Evolutionary conservation across 2,113 vertebrate genomes (phyloP).

Genomic region (Gopherus flavomarginatus): DNA sequence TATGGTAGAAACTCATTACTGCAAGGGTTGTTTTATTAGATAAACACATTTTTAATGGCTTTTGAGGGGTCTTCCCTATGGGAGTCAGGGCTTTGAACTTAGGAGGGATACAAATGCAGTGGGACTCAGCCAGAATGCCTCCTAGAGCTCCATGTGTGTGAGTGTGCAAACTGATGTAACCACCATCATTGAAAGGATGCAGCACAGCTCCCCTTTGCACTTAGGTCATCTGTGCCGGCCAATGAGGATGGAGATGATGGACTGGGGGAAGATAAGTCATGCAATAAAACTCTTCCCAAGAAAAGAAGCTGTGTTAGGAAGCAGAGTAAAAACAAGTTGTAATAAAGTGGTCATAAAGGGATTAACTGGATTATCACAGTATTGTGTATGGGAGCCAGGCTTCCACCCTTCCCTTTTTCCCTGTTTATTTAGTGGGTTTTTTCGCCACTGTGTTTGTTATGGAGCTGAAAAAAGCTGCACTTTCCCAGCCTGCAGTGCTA

Average conservation of each 20-base stretch:
- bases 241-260: rapidly evolving
- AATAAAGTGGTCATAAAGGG: neutral
- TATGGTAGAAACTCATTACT: neutral
- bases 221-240: neutral
- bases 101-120: neutral
- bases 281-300: neutral
- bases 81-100: neutral
- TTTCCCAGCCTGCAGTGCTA: neutral
- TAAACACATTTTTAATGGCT: neutral
- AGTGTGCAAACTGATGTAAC: neutral
- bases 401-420: neutral
- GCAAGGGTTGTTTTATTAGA: neutral
- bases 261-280: neutral
- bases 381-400: neutral
- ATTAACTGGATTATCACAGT: neutral
- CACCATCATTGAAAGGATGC: neutral
- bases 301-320: neutral
- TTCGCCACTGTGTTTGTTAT: neutral
- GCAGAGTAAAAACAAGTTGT: neutral
- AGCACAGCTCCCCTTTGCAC: neutral
- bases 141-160: neutral
- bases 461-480: neutral
- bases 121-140: neutral
- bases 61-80: too few relatives aligned
- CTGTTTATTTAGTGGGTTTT: too few relatives aligned